phyloP scores from a whole-genome alignment of 2,113 vertebrate genomes.

The Forbesichthys papilliferus region DNA sequence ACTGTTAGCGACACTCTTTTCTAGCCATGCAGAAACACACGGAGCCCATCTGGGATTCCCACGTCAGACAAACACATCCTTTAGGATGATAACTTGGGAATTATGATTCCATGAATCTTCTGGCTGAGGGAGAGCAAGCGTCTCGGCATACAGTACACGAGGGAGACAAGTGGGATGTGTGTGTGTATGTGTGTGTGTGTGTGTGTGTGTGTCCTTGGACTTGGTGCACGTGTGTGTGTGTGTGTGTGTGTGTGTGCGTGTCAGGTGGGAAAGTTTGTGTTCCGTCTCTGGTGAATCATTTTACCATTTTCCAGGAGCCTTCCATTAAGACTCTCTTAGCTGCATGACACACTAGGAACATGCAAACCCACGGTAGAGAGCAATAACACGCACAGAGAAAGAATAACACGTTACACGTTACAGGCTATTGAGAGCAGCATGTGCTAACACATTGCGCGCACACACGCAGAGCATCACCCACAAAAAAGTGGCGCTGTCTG shows the following conservation, averaged over 20 bases:
- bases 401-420: background rate
- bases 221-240: constrained; percentile 7
- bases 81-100: constrained; percentile 21
- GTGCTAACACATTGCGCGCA: background rate
- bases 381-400: background rate
- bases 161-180: background rate
- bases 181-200: background rate
- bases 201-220: background rate
- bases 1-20: constrained; percentile 6
- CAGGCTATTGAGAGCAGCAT: too few species aligned
- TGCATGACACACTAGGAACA: background rate
- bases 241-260: constrained; percentile 8
- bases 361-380: background rate
- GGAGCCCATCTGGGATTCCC: constrained; percentile 21
- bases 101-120: constrained; percentile 12
- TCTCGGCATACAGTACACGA: background rate
- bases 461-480: background rate
- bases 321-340: too few species aligned
- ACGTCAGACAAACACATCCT: constrained; percentile 27
- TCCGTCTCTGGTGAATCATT: constrained; percentile 5
- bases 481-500: background rate
- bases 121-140: background rate
- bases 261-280: background rate
- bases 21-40: constrained; percentile 24
- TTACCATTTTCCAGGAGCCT: background rate